A percentile compares a stretch with the other conserved stretches of the same genome.
These are phyloP conservation scores for Osmoderma eremita DNA, from an alignment of 2,888 invertebrate genomes.

Conservation along the genomic window DNA sequence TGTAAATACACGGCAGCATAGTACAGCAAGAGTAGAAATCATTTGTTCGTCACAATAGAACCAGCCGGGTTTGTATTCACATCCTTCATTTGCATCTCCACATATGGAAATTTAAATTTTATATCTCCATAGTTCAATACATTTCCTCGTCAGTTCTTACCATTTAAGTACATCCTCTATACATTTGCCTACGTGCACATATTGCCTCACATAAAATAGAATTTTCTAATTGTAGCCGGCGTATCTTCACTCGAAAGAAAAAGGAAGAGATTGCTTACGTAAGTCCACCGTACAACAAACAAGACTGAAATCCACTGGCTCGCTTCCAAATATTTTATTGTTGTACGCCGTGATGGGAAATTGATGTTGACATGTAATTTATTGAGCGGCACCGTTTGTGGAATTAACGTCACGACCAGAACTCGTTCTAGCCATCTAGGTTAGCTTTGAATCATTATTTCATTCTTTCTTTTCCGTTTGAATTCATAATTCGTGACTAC, in stretches of 20 bases:
- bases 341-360: conserved; percentile 43
- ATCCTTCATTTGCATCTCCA: conserved; percentile 10
- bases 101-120: conserved; percentile 6
- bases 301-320: conserved; percentile 17
- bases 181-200: not conserved
- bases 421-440: conserved; percentile 36
- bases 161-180: not conserved
- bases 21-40: not conserved
- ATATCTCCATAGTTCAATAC: not conserved
- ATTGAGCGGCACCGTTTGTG: conserved; percentile 52
- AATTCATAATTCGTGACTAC: conserved; percentile 41
- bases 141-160: not conserved
- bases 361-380: conserved; percentile 51
- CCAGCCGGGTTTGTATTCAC: not conserved
- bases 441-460: conserved; percentile 25
- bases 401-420: conserved; percentile 51
- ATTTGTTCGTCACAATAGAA: not conserved
- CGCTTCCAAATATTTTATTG: conserved; percentile 38
- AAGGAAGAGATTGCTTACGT: not conserved
- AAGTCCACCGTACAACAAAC: not conserved
- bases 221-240: conserved; percentile 15
- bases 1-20: too few species aligned
- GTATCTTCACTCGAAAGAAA: not conserved
- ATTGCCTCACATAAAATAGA: conserved; percentile 3
- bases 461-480: conserved; percentile 32